Conservation (phyloP, 2,888 invertebrate species). For the Synergus gifuensis region DNA sequence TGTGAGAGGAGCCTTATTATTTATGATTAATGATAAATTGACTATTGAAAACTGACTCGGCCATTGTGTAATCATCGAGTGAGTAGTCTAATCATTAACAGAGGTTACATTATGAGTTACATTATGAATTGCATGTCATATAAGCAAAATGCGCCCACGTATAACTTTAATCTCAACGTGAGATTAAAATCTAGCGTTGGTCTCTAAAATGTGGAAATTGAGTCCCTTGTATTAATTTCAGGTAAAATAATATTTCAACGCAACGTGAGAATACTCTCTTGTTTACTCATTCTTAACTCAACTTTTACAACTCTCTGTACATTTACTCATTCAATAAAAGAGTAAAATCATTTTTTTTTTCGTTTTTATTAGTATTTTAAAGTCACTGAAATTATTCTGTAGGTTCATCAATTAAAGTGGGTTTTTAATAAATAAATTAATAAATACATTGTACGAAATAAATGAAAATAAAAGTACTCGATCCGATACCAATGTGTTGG, state of each 20-base stretch:
- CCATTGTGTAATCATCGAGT: constrained; percentile 15
- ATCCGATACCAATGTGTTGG: background rate
- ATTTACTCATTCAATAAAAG: background rate
- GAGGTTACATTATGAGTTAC: background rate
- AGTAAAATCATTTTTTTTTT: background rate
- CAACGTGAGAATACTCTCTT: background rate
- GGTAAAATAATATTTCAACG: background rate
- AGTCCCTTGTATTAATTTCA: background rate
- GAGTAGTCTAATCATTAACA: constrained; percentile 1
- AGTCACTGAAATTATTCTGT: background rate
- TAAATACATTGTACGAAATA: background rate
- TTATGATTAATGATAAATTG: constrained; percentile 28
- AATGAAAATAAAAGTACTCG: background rate
- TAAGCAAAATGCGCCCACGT: constrained; percentile 21
- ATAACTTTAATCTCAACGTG: background rate
- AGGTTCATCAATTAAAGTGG: too few relatives aligned
- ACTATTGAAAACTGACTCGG: constrained; percentile 19
- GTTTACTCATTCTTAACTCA: background rate
- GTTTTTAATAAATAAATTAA: background rate
- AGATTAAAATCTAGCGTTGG: background rate
- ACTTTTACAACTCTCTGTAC: background rate
- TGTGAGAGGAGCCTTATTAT: constrained; percentile 17
- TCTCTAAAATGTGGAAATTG: background rate
- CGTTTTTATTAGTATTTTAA: background rate
- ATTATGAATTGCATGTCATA: constrained; percentile 8